Base-by-base conservation (phyloP, 2,113 vertebrate genomes). In the Zapornia atra region DNA sequence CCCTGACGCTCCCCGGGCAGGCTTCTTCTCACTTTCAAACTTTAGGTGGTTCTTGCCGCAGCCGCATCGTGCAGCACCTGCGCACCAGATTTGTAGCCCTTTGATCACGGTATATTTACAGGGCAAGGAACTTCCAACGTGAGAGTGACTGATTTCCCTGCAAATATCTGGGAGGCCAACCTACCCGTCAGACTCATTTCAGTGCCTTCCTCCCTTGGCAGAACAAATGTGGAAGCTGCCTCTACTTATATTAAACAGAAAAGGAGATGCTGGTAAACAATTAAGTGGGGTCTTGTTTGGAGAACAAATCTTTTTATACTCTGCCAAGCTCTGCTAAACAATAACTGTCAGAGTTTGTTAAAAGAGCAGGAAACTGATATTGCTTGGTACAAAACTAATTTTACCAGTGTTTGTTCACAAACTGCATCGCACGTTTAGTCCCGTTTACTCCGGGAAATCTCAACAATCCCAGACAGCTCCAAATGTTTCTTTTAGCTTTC, bases 401-500 rank as follows among this genome's bases (percentile, higher is more conserved):
- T 75, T 42, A 48, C 73, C 33, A 66, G 65, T 5, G 5, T 91
- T 93, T 72, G 70, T 61, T 82, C 83, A 70, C 84, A 94, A 88
- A 33, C 57, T 15, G 10, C 19, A 5, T 51, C 1, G 6, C 86
- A 46, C 7, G 0, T 77, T 92, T 24, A 18, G 48, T 68, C 66
- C 78, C 4, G 1, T 40, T 76, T 78, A 21, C 42, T 36, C 53
- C 70, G 25, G 0, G 0, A 88, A 48, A n/a, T n/a, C 82, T 56
- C 66, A 80, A 11, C 59, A 57, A 28, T 20, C 53, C 66, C 21
- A 72, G 79, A 46, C 78, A 77, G 61, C 57, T 82, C 76, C 66
- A 68, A 93, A 73, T 1, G 20, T 80, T 94, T 92, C 85, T 86
- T 88, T 88, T 80, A 85, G 80, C 82, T 91, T 92, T 95, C 86